phyloP scores from a whole-genome alignment of 2,888 invertebrate species.

The Oasisia sp. region DNA sequence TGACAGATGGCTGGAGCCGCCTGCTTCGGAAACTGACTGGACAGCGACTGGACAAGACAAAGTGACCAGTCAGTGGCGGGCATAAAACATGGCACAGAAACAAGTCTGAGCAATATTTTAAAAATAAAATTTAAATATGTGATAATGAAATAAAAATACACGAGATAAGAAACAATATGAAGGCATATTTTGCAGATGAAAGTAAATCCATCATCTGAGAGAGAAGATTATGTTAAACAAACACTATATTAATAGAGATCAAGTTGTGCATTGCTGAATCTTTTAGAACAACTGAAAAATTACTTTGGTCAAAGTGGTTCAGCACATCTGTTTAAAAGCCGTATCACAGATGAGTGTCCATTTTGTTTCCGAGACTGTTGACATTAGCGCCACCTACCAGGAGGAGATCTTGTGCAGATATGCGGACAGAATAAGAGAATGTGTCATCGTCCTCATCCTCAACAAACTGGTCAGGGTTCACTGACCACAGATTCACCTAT shows the following conservation, averaged over 20 bases:
- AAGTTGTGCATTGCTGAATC: neutral
- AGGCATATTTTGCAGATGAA: neutral
- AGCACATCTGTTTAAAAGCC: neutral
- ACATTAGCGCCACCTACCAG: conserved; percentile 64
- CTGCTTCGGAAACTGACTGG: conserved; percentile 70
- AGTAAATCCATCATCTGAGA: neutral
- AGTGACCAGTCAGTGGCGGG: neutral
- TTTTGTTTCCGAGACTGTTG: neutral
- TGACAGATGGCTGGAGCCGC: conserved; percentile 71
- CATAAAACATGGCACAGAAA: neutral
- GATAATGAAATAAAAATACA: neutral
- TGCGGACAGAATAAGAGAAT: conserved; percentile 74
- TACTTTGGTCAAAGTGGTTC: neutral
- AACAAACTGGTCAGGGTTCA: conserved; percentile 75
- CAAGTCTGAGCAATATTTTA: neutral
- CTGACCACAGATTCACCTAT: conserved; percentile 71
- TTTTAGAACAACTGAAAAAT: neutral
- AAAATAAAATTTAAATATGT: neutral
- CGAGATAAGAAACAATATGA: neutral
- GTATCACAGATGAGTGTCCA: conserved; percentile 5
- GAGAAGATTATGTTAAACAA: neutral
- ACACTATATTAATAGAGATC: no score
- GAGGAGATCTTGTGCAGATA: conserved; percentile 75
- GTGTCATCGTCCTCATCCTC: conserved; percentile 77
- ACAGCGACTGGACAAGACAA: conserved; percentile 60